Base-by-base conservation (phyloP, 1,140 invertebrate species). In the Drosophila burlai region DNA sequence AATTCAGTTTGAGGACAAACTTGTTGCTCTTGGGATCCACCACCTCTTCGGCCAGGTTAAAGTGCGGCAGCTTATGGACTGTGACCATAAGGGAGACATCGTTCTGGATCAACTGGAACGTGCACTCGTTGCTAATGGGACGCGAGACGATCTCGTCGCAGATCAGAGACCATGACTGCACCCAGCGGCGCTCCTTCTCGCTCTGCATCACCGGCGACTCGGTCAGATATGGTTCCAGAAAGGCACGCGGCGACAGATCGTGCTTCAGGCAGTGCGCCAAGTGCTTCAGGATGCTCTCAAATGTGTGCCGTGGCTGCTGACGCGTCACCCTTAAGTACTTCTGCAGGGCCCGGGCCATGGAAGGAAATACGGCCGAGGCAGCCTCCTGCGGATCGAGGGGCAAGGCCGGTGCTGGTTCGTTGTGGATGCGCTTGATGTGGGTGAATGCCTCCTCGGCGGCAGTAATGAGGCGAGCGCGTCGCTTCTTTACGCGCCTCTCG, bases 401-500 rank as follows among this genome's bases (percentile, higher is more conserved):
- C 91, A 94, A 95, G 75, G 93, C 95, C 65, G 95, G 93, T 21
- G 93, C 93, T 43, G 95, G 94, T 66, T 96, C 95, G 65, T 96
- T 95, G 72, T 97, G 95, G 42, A 97, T 94, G 21, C 96, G 94
- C 94, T 97, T 98, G 71, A 99, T 98, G 91, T 99, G 98, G 9
- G 98, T 98, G 92, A 99, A 99, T 1, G 98, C 98, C 92, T 99
- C 98, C 93, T 99, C 99, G 4, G 98, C 97, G 2, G 98, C 98
- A 10, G 97, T 97, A 16, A 99, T 95, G 2, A 99, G 94, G 21
- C 98, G 94, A 4, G 98, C 98, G 81, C 96, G 95, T 1, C 99
- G 94, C 93, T 99, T 99, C 63, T 97, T 95, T 18, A 99, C 97
- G 50, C 98, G 94, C 52, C 98, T 94, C 79, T 99, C 98, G 91